Evolutionary conservation across 2,888 invertebrate genomes (phyloP).

Genomic region (Bedellia somnulentella): DNA sequence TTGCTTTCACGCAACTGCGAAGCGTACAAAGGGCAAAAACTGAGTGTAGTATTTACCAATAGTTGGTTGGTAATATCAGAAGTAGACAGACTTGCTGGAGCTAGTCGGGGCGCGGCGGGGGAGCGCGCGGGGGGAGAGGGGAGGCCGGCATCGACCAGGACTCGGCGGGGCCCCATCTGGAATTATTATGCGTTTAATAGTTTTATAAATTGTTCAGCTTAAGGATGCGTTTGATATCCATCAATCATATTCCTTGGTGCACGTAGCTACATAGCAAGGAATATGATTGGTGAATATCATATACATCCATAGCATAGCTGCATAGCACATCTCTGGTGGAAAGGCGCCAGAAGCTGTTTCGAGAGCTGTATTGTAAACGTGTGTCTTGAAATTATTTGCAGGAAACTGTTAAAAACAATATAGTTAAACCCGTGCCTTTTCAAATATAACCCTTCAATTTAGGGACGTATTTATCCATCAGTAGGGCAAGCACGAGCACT

Average conservation of each 20-base stretch:
- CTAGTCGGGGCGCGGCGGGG: conserved; percentile 41
- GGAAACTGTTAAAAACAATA: too few species aligned
- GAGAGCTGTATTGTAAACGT: neutral
- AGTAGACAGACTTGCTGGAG: conserved; percentile 12
- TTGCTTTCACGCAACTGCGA: too few species aligned
- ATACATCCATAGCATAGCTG: too few species aligned
- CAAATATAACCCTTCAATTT: neutral
- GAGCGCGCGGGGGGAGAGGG: conserved; percentile 51
- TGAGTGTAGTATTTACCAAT: too few species aligned
- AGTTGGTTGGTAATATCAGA: too few species aligned
- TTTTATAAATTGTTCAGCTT: neutral
- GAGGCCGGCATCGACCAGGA: conserved; percentile 56
- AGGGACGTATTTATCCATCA: neutral
- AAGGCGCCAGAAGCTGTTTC: neutral
- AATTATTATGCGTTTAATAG: neutral
- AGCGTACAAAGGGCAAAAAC: too few species aligned
- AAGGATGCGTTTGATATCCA: neutral
- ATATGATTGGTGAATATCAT: too few species aligned
- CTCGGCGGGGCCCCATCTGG: conserved; percentile 43
- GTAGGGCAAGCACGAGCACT: too few species aligned
- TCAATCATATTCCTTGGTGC: too few species aligned
- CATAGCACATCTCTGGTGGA: too few species aligned
- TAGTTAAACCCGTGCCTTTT: neutral
- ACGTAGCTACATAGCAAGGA: too few species aligned
- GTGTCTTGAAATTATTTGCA: too few species aligned